Evolutionary conservation across 2,888 invertebrate genomes (phyloP).

Genomic region (Drosophila eohydei): DNA sequence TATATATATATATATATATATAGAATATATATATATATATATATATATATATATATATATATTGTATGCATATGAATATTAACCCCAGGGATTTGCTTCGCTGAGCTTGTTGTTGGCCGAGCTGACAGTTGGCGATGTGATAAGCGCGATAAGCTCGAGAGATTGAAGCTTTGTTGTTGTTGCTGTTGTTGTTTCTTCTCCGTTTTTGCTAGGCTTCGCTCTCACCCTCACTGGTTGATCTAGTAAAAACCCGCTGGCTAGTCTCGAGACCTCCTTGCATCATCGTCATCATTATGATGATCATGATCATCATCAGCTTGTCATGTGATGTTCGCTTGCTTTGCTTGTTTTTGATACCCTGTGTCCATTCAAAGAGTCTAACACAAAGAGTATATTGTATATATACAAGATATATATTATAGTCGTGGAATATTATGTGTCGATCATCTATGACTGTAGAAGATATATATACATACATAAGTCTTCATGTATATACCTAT

Average conservation of each 20-base stretch:
- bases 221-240: slow-evolving; percentile 19
- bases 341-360: slow-evolving; percentile 22
- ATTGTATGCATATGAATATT: slow-evolving; percentile 42
- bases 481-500: no score
- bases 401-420: no score
- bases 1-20: no score
- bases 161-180: slow-evolving; percentile 3
- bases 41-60: slow-evolving; percentile 11
- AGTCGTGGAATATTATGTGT: not conserved
- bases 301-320: slow-evolving; percentile 42
- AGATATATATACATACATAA: no score
- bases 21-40: no score
- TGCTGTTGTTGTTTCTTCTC: not conserved
- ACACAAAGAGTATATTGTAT: not conserved
- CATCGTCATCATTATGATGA: slow-evolving; percentile 20
- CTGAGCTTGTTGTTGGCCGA: slow-evolving; percentile 52
- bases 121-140: slow-evolving; percentile 74
- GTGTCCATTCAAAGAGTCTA: not conserved
- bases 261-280: slow-evolving; percentile 66
- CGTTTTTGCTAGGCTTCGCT: slow-evolving; percentile 1
- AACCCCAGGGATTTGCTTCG: slow-evolving; percentile 55
- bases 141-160: slow-evolving; percentile 72
- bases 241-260: slow-evolving; percentile 43
- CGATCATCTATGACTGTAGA: not conserved
- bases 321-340: slow-evolving; percentile 68